Evolutionary conservation across 2,888 invertebrate genomes (phyloP), one percentile per base, ranked within the genome.

Genomic region (Diadromus collaris): DNA sequence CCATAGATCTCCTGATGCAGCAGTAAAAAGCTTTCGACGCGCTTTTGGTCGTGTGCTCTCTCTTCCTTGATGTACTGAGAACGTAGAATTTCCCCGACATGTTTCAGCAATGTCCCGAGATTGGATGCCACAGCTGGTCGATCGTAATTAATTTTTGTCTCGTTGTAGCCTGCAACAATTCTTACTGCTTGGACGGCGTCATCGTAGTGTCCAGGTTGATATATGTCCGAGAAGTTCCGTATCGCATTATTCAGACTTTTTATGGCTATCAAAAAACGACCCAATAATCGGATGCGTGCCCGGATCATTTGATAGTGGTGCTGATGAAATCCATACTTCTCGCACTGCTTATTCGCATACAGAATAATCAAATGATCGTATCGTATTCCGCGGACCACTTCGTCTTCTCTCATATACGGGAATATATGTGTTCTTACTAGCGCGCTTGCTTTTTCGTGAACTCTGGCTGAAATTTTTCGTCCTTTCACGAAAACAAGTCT

Each of bases 321-420:
- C 29, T 79, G 77, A 38, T 81, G 56, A 32, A 41, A 61, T 16
- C 76, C 64, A 46, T 77, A 78, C 81, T n/a, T n/a, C n/a, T n/a
- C n/a, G n/a, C n/a, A n/a, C n/a, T n/a, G n/a, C n/a, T n/a, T n/a
- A n/a, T n/a, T 82, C 10, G 81, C 82, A 60, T 65, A 81, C 58
- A 71, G 41, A 67, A 80, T 74, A 21, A 81, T n/a, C 10, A 81
- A 48, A 60, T 81, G 76, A 32, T 82, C 79, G 41, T 79, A 81
- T 38, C 82, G 54, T 9, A 81, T 75, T 16, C 54, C 54, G 46
- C 76, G 78, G 10, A 76, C 74, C 9, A 78, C 61, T 16, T 72
- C n/a, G 51, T 82, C 82, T 38, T 81, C 80, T 44, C 81, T 61
- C 71, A 81, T 24, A 54, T 79, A 75, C 9, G 82, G 76, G 54